Base-by-base conservation (phyloP, 2,113 vertebrate species). In the Charina bottae region DNA sequence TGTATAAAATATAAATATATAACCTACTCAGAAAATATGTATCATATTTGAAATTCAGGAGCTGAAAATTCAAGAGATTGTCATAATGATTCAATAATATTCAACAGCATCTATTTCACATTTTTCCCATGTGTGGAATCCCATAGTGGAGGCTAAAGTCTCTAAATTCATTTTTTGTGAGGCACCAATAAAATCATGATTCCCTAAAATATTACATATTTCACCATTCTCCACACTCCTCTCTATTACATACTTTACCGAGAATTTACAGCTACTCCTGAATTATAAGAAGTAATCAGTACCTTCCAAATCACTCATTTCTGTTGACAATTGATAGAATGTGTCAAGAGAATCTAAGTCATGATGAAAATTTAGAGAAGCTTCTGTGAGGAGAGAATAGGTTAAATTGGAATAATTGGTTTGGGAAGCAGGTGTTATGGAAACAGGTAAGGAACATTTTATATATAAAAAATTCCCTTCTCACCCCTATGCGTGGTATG, bases 1-100 rank as follows among this genome's bases (percentile, higher is more conserved):
- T 33, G 86, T 9, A 93, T 89, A 91, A 90, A 93, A 87, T 78
- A 90, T 59, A 59, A 59, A 59, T 59, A 59, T 59, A 59, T 59
- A 62, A 62, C 60, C 11, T 62, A 62, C 60, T 62, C 2, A 62
- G 60, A 2, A 68, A 68, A 68, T n/a, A 68, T n/a, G 15, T 37
- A 19, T 37, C 1, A 37, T 6, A 3, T 8, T 8, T 78, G n/a
- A 17, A 37, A 78, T 78, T 78, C 68, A 37, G 21, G 46, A 88
- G 17, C 12, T 21, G n/a, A 55, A 24, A 72, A 64, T 89, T 72
- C 49, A 83, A 49, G 13, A 90, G 21, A 28, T 28, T 60, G 58
- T 62, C 21, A 46, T 17, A 23, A 90, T n/a, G 10, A 55, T 90
- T 26, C 26, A 59, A 49, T 46, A 46, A 90, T 59, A 59, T 28